Evolutionary conservation across 2,113 vertebrate species (phyloP).

Genomic region (Vulpes vulpes): DNA sequence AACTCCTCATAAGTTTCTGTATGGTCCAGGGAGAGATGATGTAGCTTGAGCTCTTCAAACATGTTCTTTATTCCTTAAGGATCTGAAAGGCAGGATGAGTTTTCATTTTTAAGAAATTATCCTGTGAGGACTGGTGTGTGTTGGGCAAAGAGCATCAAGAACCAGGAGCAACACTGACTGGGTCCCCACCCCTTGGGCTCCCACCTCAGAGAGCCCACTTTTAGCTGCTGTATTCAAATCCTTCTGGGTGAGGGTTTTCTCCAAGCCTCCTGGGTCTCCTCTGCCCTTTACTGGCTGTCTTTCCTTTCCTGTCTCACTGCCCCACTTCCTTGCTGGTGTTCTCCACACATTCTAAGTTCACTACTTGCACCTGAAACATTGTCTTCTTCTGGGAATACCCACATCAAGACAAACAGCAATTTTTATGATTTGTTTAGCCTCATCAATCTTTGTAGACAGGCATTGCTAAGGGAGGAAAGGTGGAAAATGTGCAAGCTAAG

Average conservation of each 20-base stretch:
- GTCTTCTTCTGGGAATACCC: neutral
- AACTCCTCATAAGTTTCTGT: neutral
- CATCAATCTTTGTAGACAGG: constrained; percentile 60
- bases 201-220: neutral
- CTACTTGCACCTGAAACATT: constrained; percentile 2
- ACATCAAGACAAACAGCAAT: constrained; percentile 33
- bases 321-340: neutral
- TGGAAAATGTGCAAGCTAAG: neutral
- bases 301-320: neutral
- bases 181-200: neutral
- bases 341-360: neutral
- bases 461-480: neutral
- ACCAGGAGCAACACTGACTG: neutral
- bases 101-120: neutral
- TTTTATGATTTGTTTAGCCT: constrained; percentile 54
- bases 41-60: neutral
- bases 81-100: neutral
- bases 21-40: neutral
- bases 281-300: neutral
- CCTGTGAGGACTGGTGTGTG: neutral
- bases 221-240: neutral
- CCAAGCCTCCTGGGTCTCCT: neutral
- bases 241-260: neutral
- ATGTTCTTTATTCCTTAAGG: neutral
- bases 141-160: neutral